Evolutionary conservation across 2,797 vertebrate species (phyloP).

Genomic region (Crypturellus tataupa): DNA sequence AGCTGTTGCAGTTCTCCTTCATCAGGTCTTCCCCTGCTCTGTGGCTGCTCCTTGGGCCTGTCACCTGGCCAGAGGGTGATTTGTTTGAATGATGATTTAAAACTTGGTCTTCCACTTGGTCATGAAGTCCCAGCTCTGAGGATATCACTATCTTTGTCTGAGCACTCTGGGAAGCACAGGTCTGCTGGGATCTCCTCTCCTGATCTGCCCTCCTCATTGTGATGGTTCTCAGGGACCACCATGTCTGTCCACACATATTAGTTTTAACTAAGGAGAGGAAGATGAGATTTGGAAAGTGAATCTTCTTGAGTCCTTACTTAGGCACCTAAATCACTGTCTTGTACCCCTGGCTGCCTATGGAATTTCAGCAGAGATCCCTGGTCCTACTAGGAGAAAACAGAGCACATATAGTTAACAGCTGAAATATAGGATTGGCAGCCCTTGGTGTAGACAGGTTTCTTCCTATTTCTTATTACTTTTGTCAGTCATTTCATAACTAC

Average conservation of each 20-base stretch:
- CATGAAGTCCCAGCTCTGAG: not conserved
- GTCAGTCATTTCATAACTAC: not conserved
- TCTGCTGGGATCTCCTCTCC: not conserved
- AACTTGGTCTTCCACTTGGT: not conserved
- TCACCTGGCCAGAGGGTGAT: not conserved
- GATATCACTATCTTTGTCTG: not conserved
- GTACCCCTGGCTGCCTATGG: not conserved
- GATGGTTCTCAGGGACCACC: not conserved
- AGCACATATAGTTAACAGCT: not conserved
- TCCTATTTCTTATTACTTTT: not conserved
- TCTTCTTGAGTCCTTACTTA: not conserved
- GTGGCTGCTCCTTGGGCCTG: not conserved
- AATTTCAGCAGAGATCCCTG: not conserved
- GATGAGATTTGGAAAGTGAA: not conserved
- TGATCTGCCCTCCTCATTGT: accelerated
- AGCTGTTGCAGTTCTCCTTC: not conserved
- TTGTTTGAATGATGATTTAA: not conserved
- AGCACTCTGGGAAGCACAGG: not conserved
- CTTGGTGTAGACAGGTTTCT: not conserved
- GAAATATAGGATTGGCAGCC: not conserved
- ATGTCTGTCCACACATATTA: not conserved
- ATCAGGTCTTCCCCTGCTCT: not conserved
- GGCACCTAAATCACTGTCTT: not conserved
- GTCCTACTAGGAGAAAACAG: accelerated
- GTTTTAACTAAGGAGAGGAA: not conserved